Percentiles rank a stretch among this genome's conserved stretches.
phyloP scores from a whole-genome alignment of 2,113 vertebrate species.

The Gobio gobio region DNA sequence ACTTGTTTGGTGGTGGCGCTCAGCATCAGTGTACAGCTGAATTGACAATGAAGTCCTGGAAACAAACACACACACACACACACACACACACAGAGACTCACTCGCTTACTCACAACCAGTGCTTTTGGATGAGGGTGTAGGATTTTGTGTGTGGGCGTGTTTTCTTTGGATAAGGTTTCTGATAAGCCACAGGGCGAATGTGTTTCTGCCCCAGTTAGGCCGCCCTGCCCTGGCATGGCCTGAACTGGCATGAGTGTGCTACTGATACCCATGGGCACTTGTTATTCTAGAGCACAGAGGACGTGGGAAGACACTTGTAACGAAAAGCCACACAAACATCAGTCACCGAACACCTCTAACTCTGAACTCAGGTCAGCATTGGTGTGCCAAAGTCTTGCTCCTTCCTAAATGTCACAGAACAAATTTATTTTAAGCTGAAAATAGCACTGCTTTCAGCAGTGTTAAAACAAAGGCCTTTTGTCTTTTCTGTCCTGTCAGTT shows the following conservation, averaged over 20 bases:
- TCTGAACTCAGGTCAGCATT: background rate
- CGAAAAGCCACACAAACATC: conserved; percentile 22
- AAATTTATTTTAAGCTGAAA: conserved; percentile 18
- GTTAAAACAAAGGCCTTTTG: background rate
- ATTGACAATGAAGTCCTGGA: conserved; percentile 6
- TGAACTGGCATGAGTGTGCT: conserved; percentile 30
- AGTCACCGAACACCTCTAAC: background rate
- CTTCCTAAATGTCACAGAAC: conserved; percentile 18
- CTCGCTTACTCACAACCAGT: conserved; percentile 37
- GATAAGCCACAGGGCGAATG: conserved; percentile 50
- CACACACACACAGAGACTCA: conserved; percentile 41
- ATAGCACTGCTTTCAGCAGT: background rate
- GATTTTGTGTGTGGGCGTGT: conserved; percentile 28
- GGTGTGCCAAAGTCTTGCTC: background rate
- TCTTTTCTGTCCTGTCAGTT: background rate
- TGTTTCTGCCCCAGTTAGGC: conserved; percentile 59
- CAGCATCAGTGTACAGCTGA: conserved; percentile 1
- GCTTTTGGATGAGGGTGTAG: conserved; percentile 7
- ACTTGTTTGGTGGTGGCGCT: conserved; percentile 47
- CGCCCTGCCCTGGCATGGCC: conserved; percentile 43
- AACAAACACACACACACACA: conserved; percentile 37
- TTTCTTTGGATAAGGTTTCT: conserved; percentile 42
- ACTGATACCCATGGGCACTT: conserved; percentile 42
- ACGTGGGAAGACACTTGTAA: conserved; percentile 12
- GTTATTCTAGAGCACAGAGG: conserved; percentile 44